Evolutionary conservation across 2,888 invertebrate species (phyloP), one percentile per base, ranked within the genome.

Genomic region (Drosophila recens): DNA sequence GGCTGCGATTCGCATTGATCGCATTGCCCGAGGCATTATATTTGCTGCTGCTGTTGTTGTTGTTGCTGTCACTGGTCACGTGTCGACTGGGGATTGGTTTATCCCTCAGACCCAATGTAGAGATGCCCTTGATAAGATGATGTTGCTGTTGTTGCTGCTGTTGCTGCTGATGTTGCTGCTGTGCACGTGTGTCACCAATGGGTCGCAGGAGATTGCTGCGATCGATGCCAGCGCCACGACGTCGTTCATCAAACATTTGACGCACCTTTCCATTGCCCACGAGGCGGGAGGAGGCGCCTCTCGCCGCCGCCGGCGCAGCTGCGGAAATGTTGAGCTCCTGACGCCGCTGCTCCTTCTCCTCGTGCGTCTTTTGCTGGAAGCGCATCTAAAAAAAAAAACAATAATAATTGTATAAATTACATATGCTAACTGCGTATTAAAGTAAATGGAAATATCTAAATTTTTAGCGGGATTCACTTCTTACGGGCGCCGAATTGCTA

Each of bases 211-310:
- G 97, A 92, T 97, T 96, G 90, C 97, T 96, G 84, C 96, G 95
- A 92, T 97, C 97, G 75, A 96, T 95, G 38, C 96, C 96, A 3
- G 95, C 95, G 65, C 94, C 94, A 80, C 96, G 96, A 42, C 96
- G 94, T 30, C 96, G 94, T 91, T 97, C 97, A 89, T 97, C 96
- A 89, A 97, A 97, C 96, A 97, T 96, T 93, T 97, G 97, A 13
- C 97, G 95, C 33, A 97, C 97, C 73, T 92, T 93, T 56, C 93
- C 93, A 53, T 91, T 91, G 13, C 91, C 91, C 36, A 91, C 75
- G 13, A 76, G 36, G 2, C 81, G 70, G 8, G 46, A 53, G 48
- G 82, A 64, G 30, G 53, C 42, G n/a, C 68, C 64, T 45, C 65
- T 70, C 2, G 67, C 34, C 4, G 11, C 36, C 13, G 67, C 30